phyloP scores from a whole-genome alignment of 2,113 vertebrate species.

The Ophthalmolycus amberensis region DNA sequence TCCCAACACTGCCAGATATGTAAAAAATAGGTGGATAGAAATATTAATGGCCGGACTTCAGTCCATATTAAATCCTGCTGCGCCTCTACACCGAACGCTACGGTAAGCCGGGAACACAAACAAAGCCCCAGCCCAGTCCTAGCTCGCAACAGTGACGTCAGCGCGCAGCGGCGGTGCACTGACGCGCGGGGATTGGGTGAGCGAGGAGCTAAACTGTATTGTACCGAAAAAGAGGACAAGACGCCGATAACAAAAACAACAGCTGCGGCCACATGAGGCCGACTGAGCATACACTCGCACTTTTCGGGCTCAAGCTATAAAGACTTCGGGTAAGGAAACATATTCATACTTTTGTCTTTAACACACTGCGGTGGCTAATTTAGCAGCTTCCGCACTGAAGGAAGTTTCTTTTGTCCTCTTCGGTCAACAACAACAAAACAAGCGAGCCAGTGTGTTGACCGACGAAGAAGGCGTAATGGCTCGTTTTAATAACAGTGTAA shows the following conservation, averaged over 20 bases:
- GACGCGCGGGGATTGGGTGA: slow-evolving; percentile 72
- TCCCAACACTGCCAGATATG: background rate
- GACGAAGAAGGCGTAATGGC: background rate
- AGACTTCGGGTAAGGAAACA: slow-evolving; percentile 69
- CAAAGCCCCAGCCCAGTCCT: slow-evolving; percentile 72
- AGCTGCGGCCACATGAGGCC: slow-evolving; percentile 44
- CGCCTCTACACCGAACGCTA: slow-evolving; percentile 34
- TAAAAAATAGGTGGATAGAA: background rate
- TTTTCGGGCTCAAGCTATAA: slow-evolving; percentile 12
- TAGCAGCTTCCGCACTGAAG: slow-evolving; percentile 70
- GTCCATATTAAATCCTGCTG: slow-evolving; percentile 2
- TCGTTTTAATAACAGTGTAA: background rate
- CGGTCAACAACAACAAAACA: slow-evolving; percentile 73
- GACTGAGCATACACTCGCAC: slow-evolving; percentile 30
- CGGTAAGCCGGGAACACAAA: slow-evolving; percentile 65
- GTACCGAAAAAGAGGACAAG: slow-evolving; percentile 41
- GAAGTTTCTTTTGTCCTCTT: slow-evolving; percentile 82
- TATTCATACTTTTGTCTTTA: background rate
- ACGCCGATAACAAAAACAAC: slow-evolving; percentile 57
- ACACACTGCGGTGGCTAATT: background rate
- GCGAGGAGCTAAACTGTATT: slow-evolving; percentile 56
- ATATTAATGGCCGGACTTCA: no score
- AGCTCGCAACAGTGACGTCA: slow-evolving; percentile 84
- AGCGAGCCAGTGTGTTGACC: slow-evolving; percentile 21
- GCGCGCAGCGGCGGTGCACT: slow-evolving; percentile 54